Base-by-base conservation (phyloP, 2,888 invertebrate species). In the Epinotia bilunana region DNA sequence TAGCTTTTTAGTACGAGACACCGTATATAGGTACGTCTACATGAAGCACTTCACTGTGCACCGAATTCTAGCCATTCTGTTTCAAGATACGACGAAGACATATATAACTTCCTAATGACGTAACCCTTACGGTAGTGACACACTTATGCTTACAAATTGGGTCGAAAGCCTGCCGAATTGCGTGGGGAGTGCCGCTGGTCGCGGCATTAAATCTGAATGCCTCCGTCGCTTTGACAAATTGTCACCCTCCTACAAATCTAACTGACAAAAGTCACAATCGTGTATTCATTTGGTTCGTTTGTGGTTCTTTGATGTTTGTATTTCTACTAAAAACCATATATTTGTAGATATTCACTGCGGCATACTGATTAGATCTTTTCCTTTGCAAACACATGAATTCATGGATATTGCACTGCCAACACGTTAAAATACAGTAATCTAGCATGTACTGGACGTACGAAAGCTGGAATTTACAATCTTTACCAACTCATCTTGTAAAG, bases 161-260 rank as follows among this genome's bases (percentile, higher is more conserved):
- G 83, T 80, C 82, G 78, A 80, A 82, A 81, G 77, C 72, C 77
- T 79, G 72, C 77, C 79, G 80, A 81, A 83, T 80, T 77, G 80
- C 78, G 73, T 77, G 77, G 83, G 76, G 83, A 39, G 84, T 79
- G 86, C 79, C 82, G 72, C 67, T 77, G 78, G 82, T 82, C 82
- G 79, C 76, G 78, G 80, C 82, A 83, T 83, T 83, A 83, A 85
- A 86, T 84, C 83, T 84, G 83, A 87, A 87, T 86, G 73, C 78
- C 79, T 84, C 81, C 84, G 83, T 83, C 80, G 80, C 81, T 84
- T 85, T 89, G 87, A 87, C 82, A 85, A 88, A 88, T 87, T 79
- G 86, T 80, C 83, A 85, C 84, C 78, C 86, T 79, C 84, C 83
- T 81, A 74, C 76, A 77, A 81, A 80, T 77, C 78, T 76, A 57